Base-by-base conservation (phyloP, 2,797 vertebrate species). In the Mormyrus hasselquistii region DNA sequence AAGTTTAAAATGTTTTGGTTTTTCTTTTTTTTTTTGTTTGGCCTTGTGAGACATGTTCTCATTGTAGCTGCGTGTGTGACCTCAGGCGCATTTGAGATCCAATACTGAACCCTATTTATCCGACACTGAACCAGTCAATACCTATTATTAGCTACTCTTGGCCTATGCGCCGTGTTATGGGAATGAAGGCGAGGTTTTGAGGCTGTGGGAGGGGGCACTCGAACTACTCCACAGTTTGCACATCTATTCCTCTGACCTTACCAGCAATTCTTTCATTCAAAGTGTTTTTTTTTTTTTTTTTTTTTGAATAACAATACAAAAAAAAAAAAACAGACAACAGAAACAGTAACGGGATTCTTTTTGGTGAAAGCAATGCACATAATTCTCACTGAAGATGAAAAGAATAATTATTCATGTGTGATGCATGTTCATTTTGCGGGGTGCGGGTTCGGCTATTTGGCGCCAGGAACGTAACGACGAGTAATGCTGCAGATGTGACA, bases 101-200 rank as follows among this genome's bases (percentile, higher is more conserved):
- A 89, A 89, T 86, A 92, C 92, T 88, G 90, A 94, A 91, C 91
- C 59, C 91, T 5, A 76, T 95, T 95, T 93, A 92, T 90, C 91
- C 93, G 90, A 92, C 93, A 88, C 91, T 94, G 93, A 93, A 93
- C 88, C 83, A 94, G 93, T 93, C 93, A 93, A 55, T 93, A 94
- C 93, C 91, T 93, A 93, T 95, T 95, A 94, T 94, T 94, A 93
- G 88, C 83, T 59, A 50, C 88, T 88, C 76, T 86, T 89, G 87
- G 88, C 79, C 90, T 76, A 57, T 88, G 89, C 92, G 88, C 86
- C 84, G 89, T 86, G 59, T 41, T 41, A 9, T 4, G 87, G 1
- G 49, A 91, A 91, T 88, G 90, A 91, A 82, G n/a, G 52, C 44
- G 62, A 88, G 55, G 88, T 49, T 90, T 87, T 90, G 34, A 91